Evolutionary conservation across 2,888 invertebrate genomes (phyloP).

Genomic region (Oscheius sp.): DNA sequence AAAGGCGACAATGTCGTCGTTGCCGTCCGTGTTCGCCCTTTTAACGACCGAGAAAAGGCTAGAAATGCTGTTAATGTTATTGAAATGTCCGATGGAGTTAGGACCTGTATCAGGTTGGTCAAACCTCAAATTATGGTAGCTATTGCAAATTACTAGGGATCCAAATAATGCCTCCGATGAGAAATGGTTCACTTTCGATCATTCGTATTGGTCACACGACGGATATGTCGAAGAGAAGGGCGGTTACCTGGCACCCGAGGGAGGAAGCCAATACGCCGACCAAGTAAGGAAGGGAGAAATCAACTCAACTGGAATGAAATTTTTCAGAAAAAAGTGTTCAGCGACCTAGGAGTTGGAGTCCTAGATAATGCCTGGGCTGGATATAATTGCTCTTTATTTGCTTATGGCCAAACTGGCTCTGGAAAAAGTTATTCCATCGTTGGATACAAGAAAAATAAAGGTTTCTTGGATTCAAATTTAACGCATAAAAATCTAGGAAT

Average conservation of each 20-base stretch:
- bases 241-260: slow-evolving; percentile 72
- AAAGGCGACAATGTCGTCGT: slow-evolving; percentile 73
- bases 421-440: slow-evolving; percentile 77
- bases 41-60: slow-evolving; percentile 74
- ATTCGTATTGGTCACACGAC: slow-evolving; percentile 76
- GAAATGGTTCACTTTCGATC: slow-evolving; percentile 75
- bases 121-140: background rate
- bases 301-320: slow-evolving; percentile 2
- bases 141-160: slow-evolving; percentile 64
- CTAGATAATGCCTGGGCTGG: slow-evolving; percentile 75
- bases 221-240: slow-evolving; percentile 72
- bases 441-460: slow-evolving; percentile 75
- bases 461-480: slow-evolving; percentile 26
- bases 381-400: slow-evolving; percentile 76
- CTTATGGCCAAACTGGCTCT: slow-evolving; percentile 76
- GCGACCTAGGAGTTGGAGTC: slow-evolving; percentile 74
- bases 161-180: slow-evolving; percentile 71
- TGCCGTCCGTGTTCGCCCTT: slow-evolving; percentile 75
- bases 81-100: slow-evolving; percentile 71
- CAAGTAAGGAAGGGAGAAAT: slow-evolving; percentile 72
- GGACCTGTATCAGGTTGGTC: slow-evolving; percentile 71
- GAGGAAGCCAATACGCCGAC: slow-evolving; percentile 73
- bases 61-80: slow-evolving; percentile 73
- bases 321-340: slow-evolving; percentile 74
- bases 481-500: slow-evolving; percentile 71